Evolutionary conservation across 2,888 invertebrate species (phyloP), one percentile per base, ranked within the genome.

Genomic region (Neria commutata): DNA sequence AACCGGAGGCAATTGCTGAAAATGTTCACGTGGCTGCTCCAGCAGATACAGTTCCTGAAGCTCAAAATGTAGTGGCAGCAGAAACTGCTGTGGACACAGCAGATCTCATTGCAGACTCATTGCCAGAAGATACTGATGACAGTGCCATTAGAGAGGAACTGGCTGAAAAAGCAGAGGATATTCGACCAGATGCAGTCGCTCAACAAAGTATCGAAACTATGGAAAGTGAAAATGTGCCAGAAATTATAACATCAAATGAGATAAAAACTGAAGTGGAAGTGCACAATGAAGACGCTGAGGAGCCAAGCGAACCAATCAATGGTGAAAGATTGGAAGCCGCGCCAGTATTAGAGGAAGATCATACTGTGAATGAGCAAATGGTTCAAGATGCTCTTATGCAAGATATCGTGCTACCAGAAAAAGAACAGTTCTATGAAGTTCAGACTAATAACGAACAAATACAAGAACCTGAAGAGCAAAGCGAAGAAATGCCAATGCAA

Each of bases 31-130:
- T 65, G 54, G 53, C 58, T 33, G 68, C 65, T 25, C 54, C 65
- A 19, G 23, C 19, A 4, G 25, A 14, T 8, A n/a, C n/a, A n/a
- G 25, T 14, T 61, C 70, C 67, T 8, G 74, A 73, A n/a, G n/a
- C n/a, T n/a, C n/a, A n/a, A n/a, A n/a, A n/a, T n/a, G n/a, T n/a
- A n/a, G n/a, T n/a, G n/a, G n/a, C n/a, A n/a, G n/a, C n/a, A n/a
- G n/a, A n/a, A n/a, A n/a, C n/a, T n/a, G n/a, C n/a, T n/a, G n/a
- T n/a, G n/a, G n/a, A n/a, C n/a, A n/a, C n/a, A n/a, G n/a, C n/a
- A n/a, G n/a, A n/a, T n/a, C n/a, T 6, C 6, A 42, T 19, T 42
- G 42, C 17, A 17, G 42, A 17, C 4, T 19, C 21, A 6, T 19
- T 21, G 14, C 17, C 17, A 6, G 42, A 3, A 19, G 37, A 37